Conservation (phyloP, 2,888 invertebrate species). For the Mesorhabditis spiculigera region DNA sequence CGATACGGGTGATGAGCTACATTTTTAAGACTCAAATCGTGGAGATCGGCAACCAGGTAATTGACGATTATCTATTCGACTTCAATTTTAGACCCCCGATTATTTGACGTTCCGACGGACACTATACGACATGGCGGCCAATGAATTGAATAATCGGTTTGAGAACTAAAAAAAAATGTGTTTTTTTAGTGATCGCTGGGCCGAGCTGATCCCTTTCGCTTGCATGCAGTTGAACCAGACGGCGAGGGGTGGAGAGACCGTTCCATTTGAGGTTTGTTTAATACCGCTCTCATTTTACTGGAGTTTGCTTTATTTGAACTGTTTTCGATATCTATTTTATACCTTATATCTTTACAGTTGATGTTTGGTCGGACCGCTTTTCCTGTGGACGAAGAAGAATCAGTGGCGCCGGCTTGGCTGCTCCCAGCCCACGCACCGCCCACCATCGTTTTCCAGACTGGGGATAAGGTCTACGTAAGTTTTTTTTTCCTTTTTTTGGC, state of each 20-base stretch:
- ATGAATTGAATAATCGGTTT: conserved; percentile 1
- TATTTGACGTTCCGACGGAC: conserved; percentile 4
- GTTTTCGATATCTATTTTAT: background rate
- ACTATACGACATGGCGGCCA: conserved; percentile 1
- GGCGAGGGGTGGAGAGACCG: background rate
- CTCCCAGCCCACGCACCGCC: background rate
- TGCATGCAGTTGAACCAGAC: background rate
- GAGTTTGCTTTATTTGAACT: background rate
- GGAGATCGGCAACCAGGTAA: conserved; percentile 2
- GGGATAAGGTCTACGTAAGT: conserved; percentile 6
- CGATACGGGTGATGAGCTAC: background rate
- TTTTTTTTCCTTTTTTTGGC: background rate
- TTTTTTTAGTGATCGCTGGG: background rate
- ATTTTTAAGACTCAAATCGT: conserved; percentile 3
- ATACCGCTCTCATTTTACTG: background rate
- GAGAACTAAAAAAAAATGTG: background rate
- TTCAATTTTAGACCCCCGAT: background rate
- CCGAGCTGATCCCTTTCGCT: background rate
- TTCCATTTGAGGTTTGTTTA: background rate
- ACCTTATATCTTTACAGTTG: background rate
- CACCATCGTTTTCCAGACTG: background rate
- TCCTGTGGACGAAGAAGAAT: background rate
- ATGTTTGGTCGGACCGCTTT: conserved; percentile 1
- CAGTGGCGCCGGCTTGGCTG: background rate
- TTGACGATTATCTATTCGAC: background rate